Percentiles rank a stretch among this genome's conserved stretches.
phyloP scores from a whole-genome alignment of 2,797 vertebrate genomes.

The Prionace glauca region DNA sequence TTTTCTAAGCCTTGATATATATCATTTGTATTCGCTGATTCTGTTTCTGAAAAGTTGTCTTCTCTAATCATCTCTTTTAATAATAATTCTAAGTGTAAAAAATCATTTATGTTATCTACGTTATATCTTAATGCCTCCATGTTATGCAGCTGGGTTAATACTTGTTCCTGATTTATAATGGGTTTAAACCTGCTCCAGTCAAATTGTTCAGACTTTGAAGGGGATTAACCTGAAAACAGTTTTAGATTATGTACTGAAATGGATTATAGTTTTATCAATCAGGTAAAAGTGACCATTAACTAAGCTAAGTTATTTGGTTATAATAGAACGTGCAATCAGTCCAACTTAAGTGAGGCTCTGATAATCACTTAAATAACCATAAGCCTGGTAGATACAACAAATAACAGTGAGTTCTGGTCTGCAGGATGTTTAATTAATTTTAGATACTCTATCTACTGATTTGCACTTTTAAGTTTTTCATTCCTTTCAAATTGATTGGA shows the following conservation, averaged over 20 bases:
- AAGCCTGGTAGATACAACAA: neutral
- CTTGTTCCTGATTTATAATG: neutral
- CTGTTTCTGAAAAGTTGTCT: neutral
- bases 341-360: neutral
- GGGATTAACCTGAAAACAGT: neutral
- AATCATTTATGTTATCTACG: neutral
- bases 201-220: neutral
- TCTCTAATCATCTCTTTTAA: neutral
- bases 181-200: neutral
- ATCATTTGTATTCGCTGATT: neutral
- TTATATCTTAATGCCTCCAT: neutral
- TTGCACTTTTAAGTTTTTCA: neutral
- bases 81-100: neutral
- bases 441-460: neutral
- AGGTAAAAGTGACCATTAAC: neutral
- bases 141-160: neutral
- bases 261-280: neutral
- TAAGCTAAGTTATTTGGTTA: neutral
- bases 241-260: neutral
- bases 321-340: neutral
- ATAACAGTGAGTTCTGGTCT: neutral
- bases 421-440: neutral
- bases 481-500: neutral
- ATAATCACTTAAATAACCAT: neutral
- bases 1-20: neutral